Base-by-base conservation (phyloP, 2,797 vertebrate genomes). In the Hoplostethus mediterraneus region DNA sequence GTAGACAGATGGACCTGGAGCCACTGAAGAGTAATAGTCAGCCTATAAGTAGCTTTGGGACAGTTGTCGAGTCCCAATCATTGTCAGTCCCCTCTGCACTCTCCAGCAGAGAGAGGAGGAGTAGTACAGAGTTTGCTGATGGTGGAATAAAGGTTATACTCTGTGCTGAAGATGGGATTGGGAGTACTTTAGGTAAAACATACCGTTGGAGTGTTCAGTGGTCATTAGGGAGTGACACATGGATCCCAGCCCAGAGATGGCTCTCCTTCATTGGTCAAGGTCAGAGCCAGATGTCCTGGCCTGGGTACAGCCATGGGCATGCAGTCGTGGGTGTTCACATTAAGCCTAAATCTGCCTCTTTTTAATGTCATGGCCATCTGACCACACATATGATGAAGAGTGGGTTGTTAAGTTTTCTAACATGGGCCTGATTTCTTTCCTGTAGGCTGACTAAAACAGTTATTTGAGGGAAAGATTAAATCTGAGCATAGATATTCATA, bases 251-350 rank as follows among this genome's bases (percentile, higher is more conserved):
- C 84, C 81, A 83, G 81, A 77, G 61, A 83, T 91, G 83, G 87
- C 83, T 86, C 77, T 56, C 74, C 75, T 92, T 85, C 85, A 88
- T 42, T 61, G 81, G 83, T 85, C 89, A 94, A 95, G 91, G 93
- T 94, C 91, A 92, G 77, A 83, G 81, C 61, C 81, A 82, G 59
- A 75, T 71, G 82, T 80, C 87, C 85, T 82, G 90, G 82, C 72
- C 44, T 0, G 21, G 16, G 73, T 79, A 63, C 77, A 88, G 79
- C 44, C 51, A 40, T 13, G 49, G 69, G 80, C 85, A 87, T 81
- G 67, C 71, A 79, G 79, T 63, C 63, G 17, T 63, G 58, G 71
- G 63, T 78, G 57, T 63, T 84, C 71, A 77, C 53, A 61, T 78
- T 59, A 68, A 76, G 47, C 67, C 62, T 4, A 3, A 47, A 10